Evolutionary conservation across 92 coral and sea anemone genomes (phyloP), one percentile per base, ranked within the genome.

Genomic region (Umimayanthus kanabou): DNA sequence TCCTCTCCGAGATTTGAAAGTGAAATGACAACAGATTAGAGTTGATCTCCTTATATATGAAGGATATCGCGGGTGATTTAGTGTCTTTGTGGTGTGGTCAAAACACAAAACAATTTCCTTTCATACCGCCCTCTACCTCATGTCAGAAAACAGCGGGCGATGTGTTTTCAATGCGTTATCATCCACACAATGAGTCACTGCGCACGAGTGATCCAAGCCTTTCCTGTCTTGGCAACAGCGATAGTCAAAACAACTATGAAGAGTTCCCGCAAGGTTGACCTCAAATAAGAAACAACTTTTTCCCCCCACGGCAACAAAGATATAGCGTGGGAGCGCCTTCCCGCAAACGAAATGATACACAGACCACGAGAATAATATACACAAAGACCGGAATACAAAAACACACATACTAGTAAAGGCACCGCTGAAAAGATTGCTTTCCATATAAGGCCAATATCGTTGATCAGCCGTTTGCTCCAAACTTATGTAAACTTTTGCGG

Each of bases 241-340:
- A 53, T 43, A 49, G 22, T 78, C 20, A 29, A 47, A 78, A 23
- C 82, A 78, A 78, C 18, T 49, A 45, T 78, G 66, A 47, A 47
- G 82, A 53, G 39, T 78, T 78, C 65, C 82, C 66, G 82, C 65
- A 49, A 47, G 14, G 82, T 78, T 49, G n/a, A 49, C n/a, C 11
- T 30, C 30, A 53, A 39, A 39, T n/a, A 40, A 47, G 42, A 45
- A 78, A 78, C 82, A 78, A 78, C 57, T 28, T 78, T 26, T 33
- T 29, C 30, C 39, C 40, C 82, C 66, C 15, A 30, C 40, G 82
- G 82, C 82, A 53, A 39, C 39, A 28, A 45, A 50, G 42, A 78
- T 53, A 78, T n/a, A 39, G 82, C 82, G 82, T 78, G 30, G 66
- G 40, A 33, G 39, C 82, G 10, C 42, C 25, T 78, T 47, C 33